Percentiles rank a stretch among this genome's conserved stretches.
Evolutionary conservation across 2,797 vertebrate species (phyloP).

Genomic region (Typhlichthys eigenmanni): DNA sequence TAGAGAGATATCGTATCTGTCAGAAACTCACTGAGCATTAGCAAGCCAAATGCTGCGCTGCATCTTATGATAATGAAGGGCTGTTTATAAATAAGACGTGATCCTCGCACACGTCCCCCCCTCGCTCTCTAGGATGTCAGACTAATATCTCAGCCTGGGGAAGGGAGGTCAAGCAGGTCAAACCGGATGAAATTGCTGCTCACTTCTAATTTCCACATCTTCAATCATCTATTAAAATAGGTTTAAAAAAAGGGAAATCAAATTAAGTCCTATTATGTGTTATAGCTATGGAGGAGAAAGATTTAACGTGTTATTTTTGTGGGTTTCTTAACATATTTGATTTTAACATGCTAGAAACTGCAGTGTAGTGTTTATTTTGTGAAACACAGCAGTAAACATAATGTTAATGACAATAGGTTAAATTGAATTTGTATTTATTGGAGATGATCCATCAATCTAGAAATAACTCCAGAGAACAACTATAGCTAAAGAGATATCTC

Average conservation of each 20-base stretch:
- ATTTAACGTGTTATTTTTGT: neutral
- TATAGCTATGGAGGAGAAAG: constrained; percentile 12
- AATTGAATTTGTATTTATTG: too few species aligned
- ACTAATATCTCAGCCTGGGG: constrained; percentile 71
- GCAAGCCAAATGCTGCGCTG: constrained; percentile 68
- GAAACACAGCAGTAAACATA: neutral
- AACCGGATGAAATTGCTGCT: constrained; percentile 76
- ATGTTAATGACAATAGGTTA: too few species aligned
- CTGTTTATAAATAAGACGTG: constrained; percentile 73
- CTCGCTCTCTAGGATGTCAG: constrained; percentile 54
- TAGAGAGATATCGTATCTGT: constrained; percentile 59
- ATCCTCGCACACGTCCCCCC: constrained; percentile 37
- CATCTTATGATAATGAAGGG: constrained; percentile 77
- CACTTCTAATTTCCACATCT: constrained; percentile 73
- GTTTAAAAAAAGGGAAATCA: constrained; percentile 38
- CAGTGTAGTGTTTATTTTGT: constrained; percentile 20
- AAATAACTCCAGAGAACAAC: too few species aligned
- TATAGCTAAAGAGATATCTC: too few species aligned
- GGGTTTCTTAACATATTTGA: constrained; percentile 16
- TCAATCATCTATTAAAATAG: constrained; percentile 66
- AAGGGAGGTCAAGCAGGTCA: constrained; percentile 65
- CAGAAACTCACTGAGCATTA: constrained; percentile 67
- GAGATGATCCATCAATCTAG: too few species aligned
- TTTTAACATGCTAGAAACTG: constrained; percentile 14
- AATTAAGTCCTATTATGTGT: constrained; percentile 37